Conservation (phyloP, 1,140 invertebrate species). For the Phymorhynchus buccinoides region DNA sequence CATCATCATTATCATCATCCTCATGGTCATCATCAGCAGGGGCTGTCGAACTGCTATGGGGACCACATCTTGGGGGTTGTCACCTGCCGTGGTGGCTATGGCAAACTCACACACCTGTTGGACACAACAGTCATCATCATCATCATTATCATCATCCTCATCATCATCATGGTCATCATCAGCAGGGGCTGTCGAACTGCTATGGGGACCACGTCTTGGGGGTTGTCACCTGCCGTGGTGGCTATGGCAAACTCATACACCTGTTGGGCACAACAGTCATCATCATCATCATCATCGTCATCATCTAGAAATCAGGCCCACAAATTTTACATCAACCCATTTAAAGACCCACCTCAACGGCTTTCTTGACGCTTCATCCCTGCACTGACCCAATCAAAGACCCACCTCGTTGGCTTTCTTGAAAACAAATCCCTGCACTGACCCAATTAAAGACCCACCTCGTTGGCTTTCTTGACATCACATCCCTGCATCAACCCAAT, state of each 20-base stretch:
- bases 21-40: too few species aligned
- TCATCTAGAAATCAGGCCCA: neutral
- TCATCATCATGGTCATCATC: too few species aligned
- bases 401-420: too few species aligned
- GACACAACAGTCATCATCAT: neutral
- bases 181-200: conserved; percentile 64
- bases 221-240: conserved; percentile 67
- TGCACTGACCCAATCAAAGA: too few species aligned
- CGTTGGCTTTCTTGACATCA: too few species aligned
- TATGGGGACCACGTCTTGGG: conserved; percentile 65
- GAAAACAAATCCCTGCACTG: too few species aligned
- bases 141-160: too few species aligned
- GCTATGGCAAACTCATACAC: conserved; percentile 71
- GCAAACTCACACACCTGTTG: conserved; percentile 72
- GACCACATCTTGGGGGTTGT: conserved; percentile 62
- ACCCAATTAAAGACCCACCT: too few species aligned
- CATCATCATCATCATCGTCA: neutral
- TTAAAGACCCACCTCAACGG: too few species aligned
- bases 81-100: conserved; percentile 69
- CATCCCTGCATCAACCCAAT: too few species aligned
- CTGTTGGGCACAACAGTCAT: too few species aligned
- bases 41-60: conserved; percentile 63
- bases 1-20: neutral
- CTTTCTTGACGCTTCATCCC: too few species aligned
- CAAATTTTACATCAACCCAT: neutral